These are phyloP conservation scores for Steatocranus sp. DNA, from an alignment of 2,797 vertebrate genomes.

Conservation along the genomic window DNA sequence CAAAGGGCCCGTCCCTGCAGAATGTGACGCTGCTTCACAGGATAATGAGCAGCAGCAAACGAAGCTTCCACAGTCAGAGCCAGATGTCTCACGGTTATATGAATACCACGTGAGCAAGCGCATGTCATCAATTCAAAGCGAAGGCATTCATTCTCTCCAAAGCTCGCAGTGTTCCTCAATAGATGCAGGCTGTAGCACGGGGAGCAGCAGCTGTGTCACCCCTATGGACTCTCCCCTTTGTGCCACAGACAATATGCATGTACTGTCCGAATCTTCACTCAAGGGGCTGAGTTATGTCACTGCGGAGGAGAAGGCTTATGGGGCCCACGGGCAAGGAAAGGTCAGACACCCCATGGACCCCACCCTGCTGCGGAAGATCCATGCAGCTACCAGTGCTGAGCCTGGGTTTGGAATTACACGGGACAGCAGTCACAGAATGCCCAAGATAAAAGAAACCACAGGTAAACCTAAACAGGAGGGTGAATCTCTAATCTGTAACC, in stretches of 20 bases:
- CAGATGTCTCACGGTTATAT: conserved; percentile 79
- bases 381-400: conserved; percentile 84
- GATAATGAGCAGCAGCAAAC: conserved; percentile 71
- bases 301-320: conserved; percentile 82
- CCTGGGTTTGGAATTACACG: conserved; percentile 82
- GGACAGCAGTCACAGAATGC: conserved; percentile 88
- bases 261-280: conserved; percentile 81
- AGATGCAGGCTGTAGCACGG: conserved; percentile 92
- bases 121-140: conserved; percentile 92
- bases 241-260: conserved; percentile 81
- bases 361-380: conserved; percentile 85
- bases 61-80: conserved; percentile 81
- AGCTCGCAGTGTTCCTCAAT: conserved; percentile 96
- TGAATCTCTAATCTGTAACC: neutral
- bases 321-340: conserved; percentile 76
- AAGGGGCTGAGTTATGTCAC: conserved; percentile 81
- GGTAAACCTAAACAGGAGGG: conserved; percentile 83
- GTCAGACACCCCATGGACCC: conserved; percentile 81
- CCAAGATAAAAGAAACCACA: conserved; percentile 99
- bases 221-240: conserved; percentile 94
- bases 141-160: conserved; percentile 90
- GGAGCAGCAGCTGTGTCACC: conserved; percentile 88
- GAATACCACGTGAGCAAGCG: conserved; percentile 92
- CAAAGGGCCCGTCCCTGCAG: conserved; percentile 76
- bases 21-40: conserved; percentile 66